A percentile compares a stretch with the other conserved stretches of the same genome.
Conservation (phyloP, 2,113 vertebrate genomes). For the Rhinolophus ferrumequinum region DNA sequence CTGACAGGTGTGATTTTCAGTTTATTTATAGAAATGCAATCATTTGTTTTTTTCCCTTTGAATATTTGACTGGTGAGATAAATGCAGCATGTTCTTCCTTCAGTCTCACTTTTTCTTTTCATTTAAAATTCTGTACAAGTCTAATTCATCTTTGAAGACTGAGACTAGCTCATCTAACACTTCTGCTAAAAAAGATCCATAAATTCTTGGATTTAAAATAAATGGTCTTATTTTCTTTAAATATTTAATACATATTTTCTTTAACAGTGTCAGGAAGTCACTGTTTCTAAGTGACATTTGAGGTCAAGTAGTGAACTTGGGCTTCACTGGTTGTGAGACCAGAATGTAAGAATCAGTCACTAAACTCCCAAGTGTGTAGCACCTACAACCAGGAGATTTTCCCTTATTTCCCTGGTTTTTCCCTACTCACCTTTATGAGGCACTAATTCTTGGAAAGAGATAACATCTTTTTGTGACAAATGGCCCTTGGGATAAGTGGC, state of each 20-base stretch:
- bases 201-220: background rate
- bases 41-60: slow-evolving; percentile 24
- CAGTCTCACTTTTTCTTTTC: background rate
- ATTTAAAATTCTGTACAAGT: background rate
- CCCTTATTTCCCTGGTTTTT: background rate
- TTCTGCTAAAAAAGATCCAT: background rate
- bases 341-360: background rate
- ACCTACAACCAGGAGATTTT: background rate
- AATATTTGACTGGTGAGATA: background rate
- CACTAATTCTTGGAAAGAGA: background rate
- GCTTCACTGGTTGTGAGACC: background rate
- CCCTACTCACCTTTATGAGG: background rate
- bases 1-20: slow-evolving; percentile 4
- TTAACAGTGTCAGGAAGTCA: background rate
- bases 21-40: background rate
- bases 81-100: background rate
- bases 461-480: background rate
- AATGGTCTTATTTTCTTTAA: slow-evolving; percentile 12
- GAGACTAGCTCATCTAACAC: background rate
- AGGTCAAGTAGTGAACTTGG: background rate
- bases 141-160: background rate
- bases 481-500: background rate
- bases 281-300: background rate
- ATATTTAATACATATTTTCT: background rate
- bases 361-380: background rate